Percentiles rank a stretch among this genome's conserved stretches.
phyloP scores from a whole-genome alignment of 1,140 invertebrate species.

The Gonioctena quinquepunctata region DNA sequence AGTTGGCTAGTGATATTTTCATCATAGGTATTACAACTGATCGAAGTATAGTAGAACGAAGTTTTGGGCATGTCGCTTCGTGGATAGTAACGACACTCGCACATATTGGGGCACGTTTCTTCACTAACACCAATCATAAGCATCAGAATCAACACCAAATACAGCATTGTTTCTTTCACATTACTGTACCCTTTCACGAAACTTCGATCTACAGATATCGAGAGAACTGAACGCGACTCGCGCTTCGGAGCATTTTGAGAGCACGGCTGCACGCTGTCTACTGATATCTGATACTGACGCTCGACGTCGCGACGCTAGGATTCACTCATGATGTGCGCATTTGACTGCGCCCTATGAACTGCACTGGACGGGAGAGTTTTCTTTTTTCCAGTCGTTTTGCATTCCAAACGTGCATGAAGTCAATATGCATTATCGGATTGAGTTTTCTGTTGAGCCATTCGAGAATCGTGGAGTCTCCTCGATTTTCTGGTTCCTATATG shows the following conservation, averaged over 20 bases:
- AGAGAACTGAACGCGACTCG: conserved; percentile 11
- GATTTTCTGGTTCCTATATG: not conserved
- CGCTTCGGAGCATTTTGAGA: not conserved
- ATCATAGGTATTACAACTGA: conserved; percentile 17
- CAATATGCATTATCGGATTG: conserved; percentile 6
- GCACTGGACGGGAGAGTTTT: not conserved
- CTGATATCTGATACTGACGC: conserved; percentile 13
- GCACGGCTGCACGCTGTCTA: not conserved
- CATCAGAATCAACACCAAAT: conserved; percentile 26
- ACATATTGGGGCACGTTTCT: conserved; percentile 33
- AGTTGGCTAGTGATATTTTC: conserved; percentile 18
- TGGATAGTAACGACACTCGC: conserved; percentile 32
- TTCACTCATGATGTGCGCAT: conserved; percentile 19
- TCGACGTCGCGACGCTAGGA: conserved; percentile 7
- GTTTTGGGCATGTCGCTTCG: conserved; percentile 18
- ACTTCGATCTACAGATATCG: not conserved
- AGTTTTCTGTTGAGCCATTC: not conserved
- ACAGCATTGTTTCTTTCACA: conserved; percentile 23
- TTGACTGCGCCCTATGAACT: not conserved
- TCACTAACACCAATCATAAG: conserved; percentile 14
- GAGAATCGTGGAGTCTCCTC: not conserved
- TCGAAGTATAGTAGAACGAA: conserved; percentile 21
- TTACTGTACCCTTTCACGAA: not conserved
- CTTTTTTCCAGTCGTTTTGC: not conserved
- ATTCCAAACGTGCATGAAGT: conserved; percentile 3